Evolutionary conservation across 2,888 invertebrate genomes (phyloP), one percentile per base, ranked within the genome.

Genomic region (Lamellibrachia columna): DNA sequence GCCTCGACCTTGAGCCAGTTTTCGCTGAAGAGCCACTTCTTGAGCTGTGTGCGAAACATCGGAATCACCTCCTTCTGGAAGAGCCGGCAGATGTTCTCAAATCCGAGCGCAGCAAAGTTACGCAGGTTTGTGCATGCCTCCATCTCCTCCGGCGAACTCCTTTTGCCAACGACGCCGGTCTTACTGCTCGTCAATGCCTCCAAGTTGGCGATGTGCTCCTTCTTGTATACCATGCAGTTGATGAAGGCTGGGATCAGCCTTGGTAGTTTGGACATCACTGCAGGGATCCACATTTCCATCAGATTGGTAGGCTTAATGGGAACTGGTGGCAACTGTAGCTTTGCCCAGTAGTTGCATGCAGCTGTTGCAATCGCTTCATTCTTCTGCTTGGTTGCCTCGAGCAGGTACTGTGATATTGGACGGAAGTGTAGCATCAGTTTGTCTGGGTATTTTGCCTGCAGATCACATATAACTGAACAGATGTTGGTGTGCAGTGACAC

Each of bases 311-410:
- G 75, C 22, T 90, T 52, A 22, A 22, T n/a, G 6, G 94, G 93
- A 22, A 94, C 93, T 7, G 94, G 94, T 28, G 94, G 94, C 40
- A 93, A 53, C n/a, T 53, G 55, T n/a, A 94, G 91, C 53, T 90
- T 92, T 8, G 92, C 93, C 94, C 94, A 94, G 92, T 93, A 94
- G n/a, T 93, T 92, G 60, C 93, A 94, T 3, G 93, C 94, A n/a
- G 93, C 93, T 11, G 92, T 91, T 15, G 93, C 92, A 11, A 93
- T 58, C 52, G 91, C 93, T 11, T 60, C 15, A 22, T 92, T 91
- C 52, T 92, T 91, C 53, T 91, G 90, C 22, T 40, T 93, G 4
- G 93, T 93, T 90, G 93, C 92, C 11, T 92, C 91, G 8, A 92
- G 91, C 53, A 94, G 91, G 53, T 93, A 94, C 52, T 90, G 75